Percentiles rank a stretch among this genome's conserved stretches.
These are phyloP conservation scores for Dasyurus viverrinus DNA, from an alignment of 2,113 vertebrate genomes.

Conservation along the genomic window DNA sequence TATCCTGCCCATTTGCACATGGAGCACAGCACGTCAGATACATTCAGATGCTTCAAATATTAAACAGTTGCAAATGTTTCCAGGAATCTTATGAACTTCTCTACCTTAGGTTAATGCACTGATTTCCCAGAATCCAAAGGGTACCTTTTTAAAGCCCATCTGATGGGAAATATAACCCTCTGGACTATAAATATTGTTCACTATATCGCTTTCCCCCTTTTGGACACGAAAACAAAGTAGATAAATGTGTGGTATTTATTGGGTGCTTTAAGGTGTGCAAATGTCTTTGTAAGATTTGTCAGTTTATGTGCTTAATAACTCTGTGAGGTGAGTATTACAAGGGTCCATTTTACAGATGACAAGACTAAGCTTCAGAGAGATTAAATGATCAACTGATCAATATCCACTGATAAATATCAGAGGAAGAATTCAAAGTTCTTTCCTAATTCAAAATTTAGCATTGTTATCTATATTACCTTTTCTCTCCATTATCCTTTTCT, in stretches of 20 bases:
- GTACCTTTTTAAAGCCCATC: constrained; percentile 24
- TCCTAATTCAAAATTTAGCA: background rate
- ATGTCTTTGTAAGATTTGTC: background rate
- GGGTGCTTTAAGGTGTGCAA: background rate
- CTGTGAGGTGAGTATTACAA: background rate
- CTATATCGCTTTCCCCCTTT: background rate
- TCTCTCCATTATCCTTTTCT: background rate
- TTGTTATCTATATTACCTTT: background rate
- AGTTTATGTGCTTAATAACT: background rate
- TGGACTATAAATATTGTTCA: constrained; percentile 11
- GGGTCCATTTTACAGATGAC: background rate
- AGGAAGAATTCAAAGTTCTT: background rate
- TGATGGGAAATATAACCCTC: background rate
- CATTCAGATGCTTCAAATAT: constrained; percentile 48
- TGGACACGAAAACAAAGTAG: background rate
- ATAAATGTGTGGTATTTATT: background rate
- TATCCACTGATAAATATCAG: background rate
- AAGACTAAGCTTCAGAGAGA: background rate
- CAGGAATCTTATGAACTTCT: constrained; percentile 2
- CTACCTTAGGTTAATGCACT: constrained; percentile 8
- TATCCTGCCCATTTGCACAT: constrained; percentile 31
- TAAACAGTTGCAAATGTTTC: constrained; percentile 35
- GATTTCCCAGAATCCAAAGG: constrained; percentile 51
- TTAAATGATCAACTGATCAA: background rate
- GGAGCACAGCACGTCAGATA: constrained; percentile 3